phyloP scores from a whole-genome alignment of 2,113 vertebrate species.

The Phainopepla nitens region DNA sequence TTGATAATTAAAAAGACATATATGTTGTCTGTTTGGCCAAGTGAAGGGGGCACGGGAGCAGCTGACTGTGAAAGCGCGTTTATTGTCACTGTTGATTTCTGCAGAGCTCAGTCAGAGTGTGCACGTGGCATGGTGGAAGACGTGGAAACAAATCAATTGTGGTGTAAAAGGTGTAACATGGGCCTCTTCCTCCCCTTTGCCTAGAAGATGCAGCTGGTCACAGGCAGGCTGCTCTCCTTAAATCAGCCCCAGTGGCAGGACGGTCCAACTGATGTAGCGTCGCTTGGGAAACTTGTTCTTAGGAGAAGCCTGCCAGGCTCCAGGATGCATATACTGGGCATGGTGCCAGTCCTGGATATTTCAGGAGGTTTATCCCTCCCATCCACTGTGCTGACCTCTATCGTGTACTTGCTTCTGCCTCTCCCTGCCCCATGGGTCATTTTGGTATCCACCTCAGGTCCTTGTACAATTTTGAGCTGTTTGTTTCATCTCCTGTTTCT shows the following conservation, averaged over 20 bases:
- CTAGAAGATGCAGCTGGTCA: fast-evolving
- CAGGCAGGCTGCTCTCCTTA: background rate
- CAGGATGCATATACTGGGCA: fast-evolving
- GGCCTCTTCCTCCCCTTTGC: background rate
- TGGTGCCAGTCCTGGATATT: background rate
- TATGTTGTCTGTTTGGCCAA: background rate
- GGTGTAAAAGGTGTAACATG: background rate
- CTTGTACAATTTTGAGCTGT: background rate
- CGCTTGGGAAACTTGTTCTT: background rate
- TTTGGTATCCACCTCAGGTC: background rate
- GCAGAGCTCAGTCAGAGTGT: background rate
- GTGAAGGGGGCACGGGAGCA: background rate
- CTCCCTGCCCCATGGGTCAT: background rate
- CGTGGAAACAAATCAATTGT: background rate
- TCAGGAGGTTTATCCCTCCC: background rate
- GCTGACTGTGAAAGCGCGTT: background rate
- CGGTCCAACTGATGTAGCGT: fast-evolving
- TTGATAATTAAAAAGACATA: background rate
- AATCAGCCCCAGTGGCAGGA: fast-evolving
- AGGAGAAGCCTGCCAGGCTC: background rate
- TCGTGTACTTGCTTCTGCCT: fast-evolving
- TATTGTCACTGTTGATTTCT: background rate
- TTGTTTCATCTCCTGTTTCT: background rate
- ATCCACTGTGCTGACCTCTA: background rate
- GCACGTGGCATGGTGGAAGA: background rate